A percentile compares a stretch with the other conserved stretches of the same genome.
Conservation (phyloP, 2,797 vertebrate genomes). For the Cryptoprocta ferox region DNA sequence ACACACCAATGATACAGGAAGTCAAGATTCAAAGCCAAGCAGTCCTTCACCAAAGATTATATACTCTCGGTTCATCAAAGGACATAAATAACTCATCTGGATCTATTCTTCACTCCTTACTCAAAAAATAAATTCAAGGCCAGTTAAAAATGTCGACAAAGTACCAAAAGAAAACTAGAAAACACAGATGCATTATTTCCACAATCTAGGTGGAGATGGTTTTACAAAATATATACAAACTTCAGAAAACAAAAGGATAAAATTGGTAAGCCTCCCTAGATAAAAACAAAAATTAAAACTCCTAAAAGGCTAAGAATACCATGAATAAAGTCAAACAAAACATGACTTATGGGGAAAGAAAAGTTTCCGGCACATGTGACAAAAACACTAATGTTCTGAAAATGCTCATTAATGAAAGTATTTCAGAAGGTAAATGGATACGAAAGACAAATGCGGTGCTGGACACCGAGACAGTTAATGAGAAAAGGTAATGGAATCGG, state of each 20-base stretch:
- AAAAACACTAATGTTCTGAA: not conserved
- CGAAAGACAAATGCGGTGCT: not conserved
- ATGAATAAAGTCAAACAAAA: slow-evolving; percentile 32
- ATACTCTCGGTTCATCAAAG: not conserved
- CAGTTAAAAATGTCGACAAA: not conserved
- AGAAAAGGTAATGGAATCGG: not conserved
- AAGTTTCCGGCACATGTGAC: not conserved
- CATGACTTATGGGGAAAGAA: not conserved
- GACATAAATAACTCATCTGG: not conserved
- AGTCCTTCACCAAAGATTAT: not conserved
- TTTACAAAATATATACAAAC: not conserved
- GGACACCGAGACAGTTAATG: not conserved
- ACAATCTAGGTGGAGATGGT: not conserved
- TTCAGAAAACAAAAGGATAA: not conserved
- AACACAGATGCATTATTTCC: not conserved
- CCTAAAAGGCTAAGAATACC: not conserved
- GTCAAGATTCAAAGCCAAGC: not conserved
- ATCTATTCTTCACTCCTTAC: not conserved
- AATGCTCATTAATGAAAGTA: not conserved
- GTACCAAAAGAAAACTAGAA: not conserved
- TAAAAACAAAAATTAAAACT: not conserved
- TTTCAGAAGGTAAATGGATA: not conserved
- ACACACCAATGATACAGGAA: not conserved
- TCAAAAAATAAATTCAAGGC: not conserved
- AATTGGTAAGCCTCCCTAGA: not conserved